These are phyloP conservation scores for Scaptomyza pallida DNA, from an alignment of 1,140 invertebrate species.

Conservation along the genomic window DNA sequence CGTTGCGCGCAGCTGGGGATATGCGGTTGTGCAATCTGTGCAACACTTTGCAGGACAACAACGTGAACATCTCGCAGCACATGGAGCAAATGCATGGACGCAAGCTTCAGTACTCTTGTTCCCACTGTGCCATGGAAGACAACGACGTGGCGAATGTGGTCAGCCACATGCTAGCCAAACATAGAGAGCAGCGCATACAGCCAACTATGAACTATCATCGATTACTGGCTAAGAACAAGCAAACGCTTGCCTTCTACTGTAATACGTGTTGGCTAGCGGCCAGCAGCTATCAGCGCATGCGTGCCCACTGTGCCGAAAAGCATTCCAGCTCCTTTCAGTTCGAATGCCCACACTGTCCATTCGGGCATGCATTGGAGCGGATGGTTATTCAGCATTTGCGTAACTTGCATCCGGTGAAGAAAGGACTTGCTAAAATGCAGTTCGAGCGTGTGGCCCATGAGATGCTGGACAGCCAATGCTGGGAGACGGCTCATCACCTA, in stretches of 20 bases:
- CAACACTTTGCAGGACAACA: neutral
- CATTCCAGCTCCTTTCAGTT: slow-evolving; percentile 32
- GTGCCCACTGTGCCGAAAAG: slow-evolving; percentile 11
- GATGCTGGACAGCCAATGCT: slow-evolving; percentile 27
- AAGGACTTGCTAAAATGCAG: slow-evolving; percentile 28
- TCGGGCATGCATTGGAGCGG: slow-evolving; percentile 9
- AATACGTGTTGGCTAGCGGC: slow-evolving; percentile 11
- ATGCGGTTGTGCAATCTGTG: slow-evolving; percentile 53
- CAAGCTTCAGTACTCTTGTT: slow-evolving; percentile 33
- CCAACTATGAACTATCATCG: slow-evolving; percentile 33
- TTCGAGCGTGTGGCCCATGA: slow-evolving; percentile 47
- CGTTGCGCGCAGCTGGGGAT: too few relatives aligned
- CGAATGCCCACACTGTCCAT: slow-evolving; percentile 45
- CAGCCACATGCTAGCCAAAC: slow-evolving; percentile 22
- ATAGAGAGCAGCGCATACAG: slow-evolving; percentile 22
- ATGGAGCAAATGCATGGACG: slow-evolving; percentile 13
- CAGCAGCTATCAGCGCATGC: slow-evolving; percentile 25
- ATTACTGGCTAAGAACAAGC: slow-evolving; percentile 6
- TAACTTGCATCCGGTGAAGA: neutral
- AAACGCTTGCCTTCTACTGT: slow-evolving; percentile 53
- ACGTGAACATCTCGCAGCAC: slow-evolving; percentile 20
- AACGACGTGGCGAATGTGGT: neutral
- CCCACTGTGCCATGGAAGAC: slow-evolving; percentile 8
- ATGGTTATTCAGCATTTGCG: slow-evolving; percentile 15
- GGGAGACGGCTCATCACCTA: slow-evolving; percentile 24